Evolutionary conservation across 2,888 invertebrate genomes (phyloP), one percentile per base, ranked within the genome.

Genomic region (Drosophila parthenogenetica): DNA sequence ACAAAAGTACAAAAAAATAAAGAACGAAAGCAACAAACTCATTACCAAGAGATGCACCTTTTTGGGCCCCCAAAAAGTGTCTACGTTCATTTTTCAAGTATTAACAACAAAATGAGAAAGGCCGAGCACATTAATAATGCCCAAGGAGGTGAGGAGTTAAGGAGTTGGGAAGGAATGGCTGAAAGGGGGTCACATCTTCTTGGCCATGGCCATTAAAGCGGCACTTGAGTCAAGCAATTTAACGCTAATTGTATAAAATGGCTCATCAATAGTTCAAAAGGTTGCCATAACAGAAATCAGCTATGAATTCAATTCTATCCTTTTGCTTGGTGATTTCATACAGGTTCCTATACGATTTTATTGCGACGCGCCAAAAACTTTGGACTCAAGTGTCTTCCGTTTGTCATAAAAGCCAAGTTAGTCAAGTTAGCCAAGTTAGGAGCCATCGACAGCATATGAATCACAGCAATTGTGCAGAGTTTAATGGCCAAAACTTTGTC

Each of bases 261-360:
- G 66, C 84, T 71, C 83, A 80, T 83, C 87, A 83, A 83, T 83
- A 87, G 83, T 89, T 87, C 89, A 83, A 89, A 83, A 83, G 81
- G 71, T 65, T 55, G 55, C 46, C 60, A 67, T 57, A 58, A 67
- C 53, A 35, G 60, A 50, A 19, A 51, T 61, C 59, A 64, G 59
- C 75, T 54, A 60, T 57, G 62, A 62, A 58, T 73, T 61, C 61
- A 45, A 61, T 45, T 45, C 45, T 29, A 35, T 35, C 35, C 35
- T 46, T 54, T n/a, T 22, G 22, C 16, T 45, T 53, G 37, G 43
- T 60, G 25, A 53, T 63, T 67, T 49, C 65, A 58, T 48, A 66
- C 87, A 87, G 82, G 87, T 82, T 84, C 76, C 59, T 61, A 55
- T n/a, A 4, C 10, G 51, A 11, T 74, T 76, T 86, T 71, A 85